Percentiles rank a stretch among this genome's conserved stretches.
Conservation (phyloP, 1,140 invertebrate species). For the Agrypnia vestita region DNA sequence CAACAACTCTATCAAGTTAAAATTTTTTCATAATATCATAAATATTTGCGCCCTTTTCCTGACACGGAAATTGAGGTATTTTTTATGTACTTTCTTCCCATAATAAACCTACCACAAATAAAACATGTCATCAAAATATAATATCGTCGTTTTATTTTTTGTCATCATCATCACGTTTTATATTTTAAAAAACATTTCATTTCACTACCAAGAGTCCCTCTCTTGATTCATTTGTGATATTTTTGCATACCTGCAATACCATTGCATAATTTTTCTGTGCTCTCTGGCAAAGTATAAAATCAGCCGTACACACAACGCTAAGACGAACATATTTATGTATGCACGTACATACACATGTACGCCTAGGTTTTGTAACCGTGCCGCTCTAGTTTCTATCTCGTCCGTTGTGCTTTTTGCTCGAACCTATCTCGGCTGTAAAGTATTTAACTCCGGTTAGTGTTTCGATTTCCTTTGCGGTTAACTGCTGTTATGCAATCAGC, state of each 20-base stretch:
- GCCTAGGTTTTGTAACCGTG: constrained; percentile 53
- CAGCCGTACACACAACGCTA: constrained; percentile 47
- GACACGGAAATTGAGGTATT: too few relatives aligned
- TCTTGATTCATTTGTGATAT: background rate
- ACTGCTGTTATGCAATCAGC: constrained; percentile 30
- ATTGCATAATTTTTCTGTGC: constrained; percentile 16
- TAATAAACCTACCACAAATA: too few relatives aligned
- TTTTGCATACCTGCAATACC: constrained; percentile 1
- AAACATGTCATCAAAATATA: too few relatives aligned
- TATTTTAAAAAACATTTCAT: too few relatives aligned
- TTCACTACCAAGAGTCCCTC: background rate
- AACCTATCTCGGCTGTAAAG: constrained; percentile 12
- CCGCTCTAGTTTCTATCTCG: constrained; percentile 58
- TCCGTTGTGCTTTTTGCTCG: constrained; percentile 29
- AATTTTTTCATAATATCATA: too few relatives aligned
- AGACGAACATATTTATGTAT: constrained; percentile 30
- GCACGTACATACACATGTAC: background rate
- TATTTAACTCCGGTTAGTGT: constrained; percentile 1
- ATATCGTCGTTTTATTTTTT: too few relatives aligned
- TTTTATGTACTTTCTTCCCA: too few relatives aligned
- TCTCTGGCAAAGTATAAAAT: constrained; percentile 1
- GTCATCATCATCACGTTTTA: too few relatives aligned
- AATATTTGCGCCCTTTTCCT: too few relatives aligned
- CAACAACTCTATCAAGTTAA: too few relatives aligned
- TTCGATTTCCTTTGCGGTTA: constrained; percentile 50